Evolutionary conservation across 2,797 vertebrate species (phyloP), one percentile per base, ranked within the genome.

Genomic region (Microctenopoma stevenorrisi): DNA sequence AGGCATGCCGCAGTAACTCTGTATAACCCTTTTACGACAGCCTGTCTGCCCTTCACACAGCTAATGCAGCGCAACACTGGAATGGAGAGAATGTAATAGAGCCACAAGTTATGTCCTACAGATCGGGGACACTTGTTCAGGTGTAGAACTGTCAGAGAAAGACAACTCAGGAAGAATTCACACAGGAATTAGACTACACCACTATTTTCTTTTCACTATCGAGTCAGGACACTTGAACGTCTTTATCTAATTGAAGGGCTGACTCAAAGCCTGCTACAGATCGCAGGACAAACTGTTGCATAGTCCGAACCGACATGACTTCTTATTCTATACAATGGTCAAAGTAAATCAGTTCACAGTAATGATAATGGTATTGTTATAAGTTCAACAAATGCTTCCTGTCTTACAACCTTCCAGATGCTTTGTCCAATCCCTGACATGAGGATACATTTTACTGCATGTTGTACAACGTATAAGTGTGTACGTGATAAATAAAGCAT

Each of bases 11-110:
- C 76, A 59, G 68, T 81, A 73, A 85, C 78, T 87, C 68, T 76
- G 62, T 74, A 43, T 61, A 61, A 49, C 49, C 67, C 15, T 76
- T 86, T 86, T 70, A 70, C 38, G 64, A 83, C 72, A 55, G 68
- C 54, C 84, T 67, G 77, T 72, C 74, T 75, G 80, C 76, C 78
- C 82, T 83, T 83, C 84, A 82, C 64, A 60, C 78, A 18, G 74
- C 71, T 83, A 82, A 89, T 80, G 75, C 62, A 53, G 69, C 68
- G n/a, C 74, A 79, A 68, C 43, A 33, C 48, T 8, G 30, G 52
- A 50, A 66, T 68, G 68, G 46, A 15, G 49, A 4, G 74, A 78
- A 68, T 74, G 70, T 78, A 84, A 87, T 76, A 30, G 74, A 76
- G 74, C 64, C 74, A 64, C 68, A 60, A 68, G 76, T 83, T 72